Conservation (phyloP, 2,888 invertebrate genomes). For the Volucella zonaria region DNA sequence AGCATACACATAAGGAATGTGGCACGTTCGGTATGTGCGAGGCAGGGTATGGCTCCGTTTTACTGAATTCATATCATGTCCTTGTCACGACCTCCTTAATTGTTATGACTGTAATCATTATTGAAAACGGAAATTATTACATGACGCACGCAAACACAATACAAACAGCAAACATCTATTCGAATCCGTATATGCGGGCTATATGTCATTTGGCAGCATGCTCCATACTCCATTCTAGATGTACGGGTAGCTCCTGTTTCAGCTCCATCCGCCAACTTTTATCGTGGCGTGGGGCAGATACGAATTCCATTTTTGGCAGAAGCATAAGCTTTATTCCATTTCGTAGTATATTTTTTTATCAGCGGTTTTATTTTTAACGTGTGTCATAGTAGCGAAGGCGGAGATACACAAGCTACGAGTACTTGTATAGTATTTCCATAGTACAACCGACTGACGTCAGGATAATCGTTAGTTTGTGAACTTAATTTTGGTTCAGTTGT, state of each 20-base stretch:
- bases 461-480: background rate
- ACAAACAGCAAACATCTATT: constrained; percentile 24
- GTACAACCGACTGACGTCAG: no score
- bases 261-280: background rate
- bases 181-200: background rate
- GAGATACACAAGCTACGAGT: background rate
- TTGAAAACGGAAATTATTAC: constrained; percentile 50
- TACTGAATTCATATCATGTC: constrained; percentile 38
- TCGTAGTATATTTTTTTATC: no score
- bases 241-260: no score
- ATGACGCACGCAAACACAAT: constrained; percentile 26
- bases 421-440: background rate
- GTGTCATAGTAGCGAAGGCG: background rate
- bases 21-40: constrained; percentile 5
- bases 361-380: background rate
- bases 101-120: constrained; percentile 47
- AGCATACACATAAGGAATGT: background rate
- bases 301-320: constrained; percentile 5
- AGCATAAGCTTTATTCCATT: constrained; percentile 4
- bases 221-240: background rate
- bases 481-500: background rate
- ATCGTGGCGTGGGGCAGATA: background rate
- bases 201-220: constrained; percentile 22
- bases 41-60: background rate
- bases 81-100: constrained; percentile 53